Conservation (phyloP, 2,113 vertebrate species). For the Etheostoma spectabile region DNA sequence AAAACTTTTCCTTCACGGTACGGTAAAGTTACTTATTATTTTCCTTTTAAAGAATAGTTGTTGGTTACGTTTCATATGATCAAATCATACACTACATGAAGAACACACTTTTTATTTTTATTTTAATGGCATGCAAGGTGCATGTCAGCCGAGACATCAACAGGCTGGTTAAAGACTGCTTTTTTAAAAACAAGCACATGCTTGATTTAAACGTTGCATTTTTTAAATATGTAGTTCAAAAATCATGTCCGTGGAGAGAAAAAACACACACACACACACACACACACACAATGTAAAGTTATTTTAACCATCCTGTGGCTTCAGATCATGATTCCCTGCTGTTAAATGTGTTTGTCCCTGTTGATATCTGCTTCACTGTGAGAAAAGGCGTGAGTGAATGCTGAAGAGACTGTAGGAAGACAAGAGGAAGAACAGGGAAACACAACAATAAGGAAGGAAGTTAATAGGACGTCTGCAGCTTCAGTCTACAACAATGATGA, state of each 20-base stretch:
- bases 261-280: conserved; percentile 16
- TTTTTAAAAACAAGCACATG: conserved; percentile 27
- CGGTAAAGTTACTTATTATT: conserved; percentile 1
- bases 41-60: conserved; percentile 11
- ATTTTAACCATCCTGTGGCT: conserved; percentile 59
- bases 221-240: conserved; percentile 29
- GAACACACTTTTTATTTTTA: conserved; percentile 22
- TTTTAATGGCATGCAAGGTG: conserved; percentile 34
- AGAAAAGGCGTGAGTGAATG: conserved; percentile 46
- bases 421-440: conserved; percentile 76
- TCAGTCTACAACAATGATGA: conserved; percentile 55
- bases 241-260: conserved; percentile 11
- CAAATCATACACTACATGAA: conserved; percentile 63
- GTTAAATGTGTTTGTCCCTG: conserved; percentile 64
- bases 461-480: conserved; percentile 53
- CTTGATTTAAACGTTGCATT: conserved; percentile 24
- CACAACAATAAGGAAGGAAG: conserved; percentile 39
- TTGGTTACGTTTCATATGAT: conserved; percentile 36
- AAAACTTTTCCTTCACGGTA: neutral
- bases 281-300: conserved; percentile 31
- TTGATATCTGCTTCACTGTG: conserved; percentile 75
- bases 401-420: conserved; percentile 25
- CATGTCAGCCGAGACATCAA: conserved; percentile 24
- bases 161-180: conserved; percentile 30
- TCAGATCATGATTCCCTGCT: conserved; percentile 66